phyloP scores from a whole-genome alignment of 2,113 vertebrate genomes.

The Clarias gariepinus region DNA sequence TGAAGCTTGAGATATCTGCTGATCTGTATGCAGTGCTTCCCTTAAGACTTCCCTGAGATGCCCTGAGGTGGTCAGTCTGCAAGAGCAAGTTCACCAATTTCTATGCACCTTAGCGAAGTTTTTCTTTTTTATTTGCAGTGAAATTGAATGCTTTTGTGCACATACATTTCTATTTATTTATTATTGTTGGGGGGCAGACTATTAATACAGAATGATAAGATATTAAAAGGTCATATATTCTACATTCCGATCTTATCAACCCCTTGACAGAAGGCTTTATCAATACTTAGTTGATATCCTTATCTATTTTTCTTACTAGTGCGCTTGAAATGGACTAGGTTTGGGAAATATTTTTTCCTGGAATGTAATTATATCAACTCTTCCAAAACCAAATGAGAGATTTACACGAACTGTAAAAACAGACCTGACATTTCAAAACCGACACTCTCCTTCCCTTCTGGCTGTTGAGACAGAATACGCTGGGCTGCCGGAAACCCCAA shows the following conservation, averaged over 20 bases:
- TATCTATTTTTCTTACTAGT: background rate
- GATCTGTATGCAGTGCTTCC: slow-evolving; percentile 46
- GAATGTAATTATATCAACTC: background rate
- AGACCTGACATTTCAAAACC: slow-evolving; percentile 12
- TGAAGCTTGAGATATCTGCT: slow-evolving; percentile 54
- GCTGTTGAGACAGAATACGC: background rate
- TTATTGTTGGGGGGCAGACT: background rate
- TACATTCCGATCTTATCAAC: slow-evolving; percentile 38
- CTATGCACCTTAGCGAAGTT: background rate
- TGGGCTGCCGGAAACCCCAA: background rate
- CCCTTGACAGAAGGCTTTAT: slow-evolving; percentile 6
- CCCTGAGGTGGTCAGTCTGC: slow-evolving; percentile 40
- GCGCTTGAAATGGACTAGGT: background rate
- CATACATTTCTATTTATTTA: background rate
- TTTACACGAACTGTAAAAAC: background rate
- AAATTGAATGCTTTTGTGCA: slow-evolving; percentile 1
- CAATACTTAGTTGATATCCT: background rate
- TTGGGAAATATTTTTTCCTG: background rate
- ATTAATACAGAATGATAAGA: slow-evolving; percentile 16
- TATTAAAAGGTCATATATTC: background rate
- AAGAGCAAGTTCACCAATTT: background rate
- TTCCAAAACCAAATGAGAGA: background rate
- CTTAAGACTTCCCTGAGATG: slow-evolving; percentile 32
- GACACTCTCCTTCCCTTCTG: background rate
- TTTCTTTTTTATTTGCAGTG: background rate